A percentile compares a stretch with the other conserved stretches of the same genome.
These are phyloP conservation scores for Arctocebus calabarensis DNA, from an alignment of 2,797 vertebrate genomes.

Conservation along the genomic window DNA sequence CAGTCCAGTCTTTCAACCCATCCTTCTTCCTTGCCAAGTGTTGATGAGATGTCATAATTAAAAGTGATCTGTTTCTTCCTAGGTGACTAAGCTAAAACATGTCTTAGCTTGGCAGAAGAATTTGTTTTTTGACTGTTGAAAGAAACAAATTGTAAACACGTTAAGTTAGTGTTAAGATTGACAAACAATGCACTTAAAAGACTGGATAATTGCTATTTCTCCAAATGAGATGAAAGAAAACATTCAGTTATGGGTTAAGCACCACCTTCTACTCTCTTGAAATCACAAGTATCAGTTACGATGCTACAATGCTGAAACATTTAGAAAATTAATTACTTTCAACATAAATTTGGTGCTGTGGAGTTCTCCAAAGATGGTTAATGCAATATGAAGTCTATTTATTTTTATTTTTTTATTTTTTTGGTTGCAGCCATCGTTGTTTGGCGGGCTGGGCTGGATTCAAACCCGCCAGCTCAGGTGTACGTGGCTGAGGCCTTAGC, in stretches of 20 bases:
- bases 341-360: not conserved
- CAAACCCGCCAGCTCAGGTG: too few species aligned
- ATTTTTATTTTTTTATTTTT: too few species aligned
- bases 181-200: not conserved
- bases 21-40: not conserved
- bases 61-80: not conserved
- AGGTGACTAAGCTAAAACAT: not conserved
- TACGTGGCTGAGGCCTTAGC: too few species aligned
- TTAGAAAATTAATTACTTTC: not conserved
- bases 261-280: not conserved
- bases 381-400: not conserved
- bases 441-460: too few species aligned
- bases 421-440: too few species aligned
- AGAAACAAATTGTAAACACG: not conserved
- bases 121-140: not conserved
- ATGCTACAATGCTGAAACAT: not conserved
- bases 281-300: not conserved
- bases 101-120: constrained; percentile 27
- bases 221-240: not conserved
- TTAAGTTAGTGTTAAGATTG: not conserved
- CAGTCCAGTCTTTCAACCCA: not conserved
- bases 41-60: not conserved
- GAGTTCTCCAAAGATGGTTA: not conserved
- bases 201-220: not conserved
- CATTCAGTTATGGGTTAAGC: not conserved